Base-by-base conservation (phyloP, 1,140 invertebrate species). In the Solenopsis invicta region DNA sequence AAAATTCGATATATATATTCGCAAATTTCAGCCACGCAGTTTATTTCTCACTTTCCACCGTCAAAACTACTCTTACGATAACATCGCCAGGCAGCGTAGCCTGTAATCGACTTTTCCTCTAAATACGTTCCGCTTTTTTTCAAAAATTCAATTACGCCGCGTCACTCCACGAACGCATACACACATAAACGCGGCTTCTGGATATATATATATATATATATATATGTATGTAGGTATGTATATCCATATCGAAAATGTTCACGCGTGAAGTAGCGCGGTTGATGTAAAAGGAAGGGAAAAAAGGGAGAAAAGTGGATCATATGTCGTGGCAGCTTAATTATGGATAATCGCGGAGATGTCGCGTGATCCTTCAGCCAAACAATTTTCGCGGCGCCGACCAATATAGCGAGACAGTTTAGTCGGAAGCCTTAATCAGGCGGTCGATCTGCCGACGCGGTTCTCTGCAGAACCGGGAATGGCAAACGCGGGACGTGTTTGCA, bases 41-140 rank as follows among this genome's bases (percentile, higher is more conserved):
- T 84, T 84, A 84, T 74, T 84, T 69, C 80, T 75, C 80, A 61
- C 69, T 84, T 75, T 75, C 41, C 80, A 24, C 52, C 52, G 69
- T 75, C 69, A 74, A 75, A 84, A 75, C 80, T 84, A 61, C 69
- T 75, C 69, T 75, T 84, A 84, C 80, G 80, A 74, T 61, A 84
- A 75, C 80, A 84, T 84, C 80, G 29, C 41, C 80, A 61, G 80
- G 54, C 69, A 74, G 54, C 69, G 37, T 41, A 82, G 80, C 54
- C 69, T 75, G 80, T 84, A 84, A 84, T 84, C 80, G 80, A 84
- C 80, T 84, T 84, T 61, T 84, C 69, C 69, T 69, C 66, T 84
- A 84, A 84, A 84, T 75, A 69, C 69, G 80, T 75, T 84, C 45
- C 69, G 59, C 80, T 74, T 84, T 82, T 69, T 75, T 84, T 45